Evolutionary conservation across 2,888 invertebrate genomes (phyloP), one percentile per base, ranked within the genome.

Genomic region (Sceliomorpha sp.): DNA sequence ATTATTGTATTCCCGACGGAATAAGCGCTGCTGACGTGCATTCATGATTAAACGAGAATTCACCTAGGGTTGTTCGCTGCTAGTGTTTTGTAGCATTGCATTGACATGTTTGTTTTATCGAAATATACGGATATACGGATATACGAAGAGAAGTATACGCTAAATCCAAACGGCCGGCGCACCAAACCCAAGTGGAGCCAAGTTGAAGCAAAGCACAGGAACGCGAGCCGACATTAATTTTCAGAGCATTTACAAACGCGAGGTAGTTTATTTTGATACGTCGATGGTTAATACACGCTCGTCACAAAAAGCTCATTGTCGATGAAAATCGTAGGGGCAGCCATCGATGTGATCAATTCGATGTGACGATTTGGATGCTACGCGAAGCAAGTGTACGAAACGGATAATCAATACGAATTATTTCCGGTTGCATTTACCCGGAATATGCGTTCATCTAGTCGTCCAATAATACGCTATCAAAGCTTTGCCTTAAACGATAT

Each of bases 361-460:
- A 26, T 20, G 29, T 7, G 36, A 58, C 39, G 39, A 58, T 39
- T 39, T 36, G 12, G 14, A 8, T 36, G 34, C 27, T 13, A 9
- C 42, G 9, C 7, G 24, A 24, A 14, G 8, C 42, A 42, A 59
- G 48, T 50, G 42, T 34, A 10, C 36, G 27, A 42, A 50, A 59
- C 59, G 36, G 50, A 59, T 60, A 60, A 50, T 60, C 50, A 45
- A 60, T 60, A 51, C 31, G 50, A 59, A 59, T 59, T 60, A 60
- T 51, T 60, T 60, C 51, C 44, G 34, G 31, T 29, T 44, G 51
- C 37, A 44, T 60, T 55, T 50, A 42, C 29, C 36, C 15, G 29
- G 9, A 27, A 9, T 26, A 34, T 17, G 31, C 39, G 34, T 32
- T 40, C 29, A 47, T 17, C 47, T 29, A 26, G n/a, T 42, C 34